Percentiles rank a stretch among this genome's conserved stretches.
phyloP scores from a whole-genome alignment of 2,888 invertebrate genomes.

The Bugula neritina region DNA sequence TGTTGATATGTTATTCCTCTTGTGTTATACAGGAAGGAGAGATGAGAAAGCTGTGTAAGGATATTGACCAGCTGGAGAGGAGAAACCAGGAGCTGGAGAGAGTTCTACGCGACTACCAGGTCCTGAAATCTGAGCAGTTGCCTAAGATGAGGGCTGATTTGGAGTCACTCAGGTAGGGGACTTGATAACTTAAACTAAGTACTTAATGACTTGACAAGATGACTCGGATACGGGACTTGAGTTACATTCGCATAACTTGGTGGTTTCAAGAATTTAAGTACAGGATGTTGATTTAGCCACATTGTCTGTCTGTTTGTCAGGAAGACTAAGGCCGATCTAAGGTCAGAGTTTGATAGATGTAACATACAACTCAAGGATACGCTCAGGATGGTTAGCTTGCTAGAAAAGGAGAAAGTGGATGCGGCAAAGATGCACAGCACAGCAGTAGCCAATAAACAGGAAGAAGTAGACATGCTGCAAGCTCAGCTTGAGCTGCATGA shows the following conservation, averaged over 20 bases:
- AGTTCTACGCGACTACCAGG: neutral
- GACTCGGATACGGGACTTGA: too few species aligned
- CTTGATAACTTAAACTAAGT: neutral
- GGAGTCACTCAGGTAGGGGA: neutral
- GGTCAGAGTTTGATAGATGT: constrained; percentile 13
- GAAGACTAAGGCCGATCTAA: neutral
- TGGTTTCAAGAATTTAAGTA: too few species aligned
- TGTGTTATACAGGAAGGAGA: constrained; percentile 18
- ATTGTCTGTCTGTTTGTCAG: neutral
- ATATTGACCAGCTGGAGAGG: neutral
- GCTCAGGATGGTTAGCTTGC: neutral
- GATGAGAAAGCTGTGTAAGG: neutral
- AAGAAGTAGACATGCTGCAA: neutral
- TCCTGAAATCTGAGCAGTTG: constrained; percentile 19
- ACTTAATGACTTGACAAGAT: neutral
- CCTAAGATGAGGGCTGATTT: constrained; percentile 16
- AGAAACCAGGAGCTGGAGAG: constrained; percentile 23
- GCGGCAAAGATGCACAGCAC: neutral
- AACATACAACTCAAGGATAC: constrained; percentile 6
- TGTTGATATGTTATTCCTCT: too few species aligned
- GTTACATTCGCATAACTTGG: too few species aligned
- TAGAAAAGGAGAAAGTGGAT: constrained; percentile 5
- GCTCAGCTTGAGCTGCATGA: constrained; percentile 1
- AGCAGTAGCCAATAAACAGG: constrained; percentile 15
- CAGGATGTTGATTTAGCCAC: too few species aligned